phyloP scores from a whole-genome alignment of 2,113 vertebrate genomes.

The Trematocara variabile region DNA sequence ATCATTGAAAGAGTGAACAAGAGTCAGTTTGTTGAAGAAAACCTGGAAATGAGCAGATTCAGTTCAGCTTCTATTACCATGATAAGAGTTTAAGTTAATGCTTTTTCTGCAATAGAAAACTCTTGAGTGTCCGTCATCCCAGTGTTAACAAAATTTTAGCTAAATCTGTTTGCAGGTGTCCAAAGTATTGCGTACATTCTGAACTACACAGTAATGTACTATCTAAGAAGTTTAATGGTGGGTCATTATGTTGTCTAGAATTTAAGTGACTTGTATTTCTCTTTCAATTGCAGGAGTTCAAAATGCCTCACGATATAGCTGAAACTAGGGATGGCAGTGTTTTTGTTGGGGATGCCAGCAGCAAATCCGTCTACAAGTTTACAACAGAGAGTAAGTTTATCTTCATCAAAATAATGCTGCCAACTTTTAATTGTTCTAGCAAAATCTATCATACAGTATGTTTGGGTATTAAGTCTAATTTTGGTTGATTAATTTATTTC shows the following conservation, averaged over 20 bases:
- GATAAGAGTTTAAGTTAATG: background rate
- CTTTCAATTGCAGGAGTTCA: conserved; percentile 76
- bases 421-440: background rate
- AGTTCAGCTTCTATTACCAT: background rate
- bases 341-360: conserved; percentile 82
- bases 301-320: conserved; percentile 90
- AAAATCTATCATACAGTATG: background rate
- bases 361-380: conserved; percentile 84
- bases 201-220: background rate
- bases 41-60: background rate
- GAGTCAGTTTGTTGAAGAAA: background rate
- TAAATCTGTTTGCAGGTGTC: background rate
- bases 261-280: background rate
- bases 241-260: background rate
- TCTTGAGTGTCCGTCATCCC: background rate
- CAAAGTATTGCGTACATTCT: background rate
- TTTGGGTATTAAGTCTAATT: background rate
- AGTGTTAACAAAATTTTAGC: background rate
- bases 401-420: background rate
- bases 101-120: background rate
- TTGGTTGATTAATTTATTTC: background rate
- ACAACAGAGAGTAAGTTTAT: conserved; percentile 80
- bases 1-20: background rate
- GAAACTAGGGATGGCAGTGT: conserved; percentile 78
- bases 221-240: background rate